Base-by-base conservation (phyloP, 2,888 invertebrate species). In the Scaptomyza parva region DNA sequence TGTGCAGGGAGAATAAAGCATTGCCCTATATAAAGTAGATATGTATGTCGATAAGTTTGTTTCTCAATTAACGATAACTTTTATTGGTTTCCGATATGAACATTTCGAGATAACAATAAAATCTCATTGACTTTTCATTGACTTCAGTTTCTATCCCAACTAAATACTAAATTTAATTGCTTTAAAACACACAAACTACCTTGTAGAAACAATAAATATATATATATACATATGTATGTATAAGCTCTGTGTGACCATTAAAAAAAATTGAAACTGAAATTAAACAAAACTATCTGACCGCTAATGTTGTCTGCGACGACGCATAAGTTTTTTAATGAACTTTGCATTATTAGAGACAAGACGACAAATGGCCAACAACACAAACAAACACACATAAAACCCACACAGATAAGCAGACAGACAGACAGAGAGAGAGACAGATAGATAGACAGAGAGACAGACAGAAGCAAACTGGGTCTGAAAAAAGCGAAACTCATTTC, bases 401-500 rank as follows among this genome's bases (percentile, higher is more conserved):
- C n/a, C n/a, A n/a, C n/a, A n/a, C n/a, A n/a, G n/a, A n/a, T n/a
- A n/a, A n/a, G n/a, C n/a, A n/a, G n/a, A n/a, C n/a, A n/a, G n/a
- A n/a, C n/a, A n/a, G n/a, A n/a, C n/a, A n/a, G n/a, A n/a, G n/a
- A n/a, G n/a, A n/a, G n/a, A n/a, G n/a, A n/a, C n/a, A n/a, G n/a
- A n/a, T n/a, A n/a, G n/a, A n/a, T n/a, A n/a, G n/a, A n/a, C n/a
- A n/a, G n/a, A n/a, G n/a, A n/a, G n/a, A n/a, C n/a, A n/a, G n/a
- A 28, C 45, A 48, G 50, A 62, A 58, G 37, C 40, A 61, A 78
- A 64, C 48, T 66, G 44, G 39, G 60, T 44, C 44, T 67, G 65
- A 70, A 76, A 76, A 37, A 84, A 64, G 70, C 70, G 70, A 86
- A 83, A 83, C 83, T 83, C 82, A 83, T 83, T 81, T 85, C 76